Percentiles rank a stretch among this genome's conserved stretches.
These are phyloP conservation scores for Uria lomvia DNA, from an alignment of 2,113 vertebrate genomes.

Conservation along the genomic window DNA sequence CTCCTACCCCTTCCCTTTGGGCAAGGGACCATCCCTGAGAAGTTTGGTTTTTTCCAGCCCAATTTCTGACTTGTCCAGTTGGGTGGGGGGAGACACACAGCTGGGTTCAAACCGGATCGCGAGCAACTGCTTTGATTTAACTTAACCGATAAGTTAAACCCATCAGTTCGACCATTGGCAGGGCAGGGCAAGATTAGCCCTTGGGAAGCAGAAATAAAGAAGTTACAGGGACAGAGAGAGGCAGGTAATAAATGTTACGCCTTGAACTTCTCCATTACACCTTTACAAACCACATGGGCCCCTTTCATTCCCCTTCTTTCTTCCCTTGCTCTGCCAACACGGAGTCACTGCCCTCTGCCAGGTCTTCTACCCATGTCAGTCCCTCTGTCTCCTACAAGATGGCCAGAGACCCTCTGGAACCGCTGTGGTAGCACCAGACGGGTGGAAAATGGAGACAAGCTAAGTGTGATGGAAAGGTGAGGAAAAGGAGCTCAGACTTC, in stretches of 20 bases:
- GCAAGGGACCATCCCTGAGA: not conserved
- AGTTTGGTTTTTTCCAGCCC: not conserved
- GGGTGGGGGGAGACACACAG: not conserved
- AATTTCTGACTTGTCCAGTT: not conserved
- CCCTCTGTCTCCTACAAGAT: not conserved
- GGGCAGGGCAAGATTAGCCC: not conserved
- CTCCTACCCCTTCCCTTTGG: not conserved
- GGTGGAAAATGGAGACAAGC: not conserved
- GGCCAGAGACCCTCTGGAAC: not conserved
- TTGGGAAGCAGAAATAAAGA: not conserved
- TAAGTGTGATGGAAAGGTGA: accelerated
- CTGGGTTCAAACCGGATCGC: not conserved
- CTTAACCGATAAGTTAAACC: not conserved
- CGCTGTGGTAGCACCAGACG: accelerated
- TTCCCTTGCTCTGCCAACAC: accelerated
- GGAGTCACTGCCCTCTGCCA: not conserved
- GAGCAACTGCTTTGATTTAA: not conserved
- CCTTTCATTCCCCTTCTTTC: not conserved
- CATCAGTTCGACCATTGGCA: not conserved
- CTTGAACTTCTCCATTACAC: not conserved
- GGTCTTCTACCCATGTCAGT: not conserved
- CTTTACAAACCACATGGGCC: not conserved
- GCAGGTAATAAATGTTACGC: not conserved
- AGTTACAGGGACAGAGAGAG: not conserved
- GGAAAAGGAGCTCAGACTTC: not conserved